phyloP scores from a whole-genome alignment of 2,113 vertebrate species.

The Notiomystis cincta region DNA sequence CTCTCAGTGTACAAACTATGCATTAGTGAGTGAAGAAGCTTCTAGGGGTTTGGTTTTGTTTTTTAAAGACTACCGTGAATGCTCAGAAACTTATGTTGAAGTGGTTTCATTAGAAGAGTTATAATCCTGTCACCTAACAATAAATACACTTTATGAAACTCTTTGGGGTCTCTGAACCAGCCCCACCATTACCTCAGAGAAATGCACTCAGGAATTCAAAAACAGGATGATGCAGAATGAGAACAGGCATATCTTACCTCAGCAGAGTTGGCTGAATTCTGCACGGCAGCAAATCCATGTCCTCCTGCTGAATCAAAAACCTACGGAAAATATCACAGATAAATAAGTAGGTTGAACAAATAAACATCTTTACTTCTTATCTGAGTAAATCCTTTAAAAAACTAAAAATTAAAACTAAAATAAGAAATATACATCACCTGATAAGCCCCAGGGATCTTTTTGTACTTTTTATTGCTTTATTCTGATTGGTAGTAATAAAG shows the following conservation, averaged over 20 bases:
- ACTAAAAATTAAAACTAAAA: not conserved
- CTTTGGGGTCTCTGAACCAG: not conserved
- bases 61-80: not conserved
- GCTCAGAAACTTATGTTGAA: not conserved
- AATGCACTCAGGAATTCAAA: not conserved
- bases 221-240: not conserved
- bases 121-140: not conserved
- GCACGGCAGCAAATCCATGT: slow-evolving; percentile 64
- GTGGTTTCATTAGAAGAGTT: not conserved
- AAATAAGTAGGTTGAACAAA: not conserved
- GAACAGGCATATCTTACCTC: slow-evolving; percentile 55
- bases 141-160: not conserved
- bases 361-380: not conserved
- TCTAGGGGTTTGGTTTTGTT: not conserved
- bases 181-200: not conserved
- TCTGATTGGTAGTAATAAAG: not conserved
- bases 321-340: slow-evolving; percentile 58
- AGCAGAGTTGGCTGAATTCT: slow-evolving; percentile 68
- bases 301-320: slow-evolving; percentile 82
- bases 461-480: not conserved
- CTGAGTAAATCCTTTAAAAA: not conserved
- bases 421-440: not conserved
- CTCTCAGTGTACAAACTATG: not conserved
- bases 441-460: not conserved
- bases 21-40: not conserved